A percentile compares a stretch with the other conserved stretches of the same genome.
Conservation (phyloP, 1,140 invertebrate genomes). For the Brachionus calyciflorus region DNA sequence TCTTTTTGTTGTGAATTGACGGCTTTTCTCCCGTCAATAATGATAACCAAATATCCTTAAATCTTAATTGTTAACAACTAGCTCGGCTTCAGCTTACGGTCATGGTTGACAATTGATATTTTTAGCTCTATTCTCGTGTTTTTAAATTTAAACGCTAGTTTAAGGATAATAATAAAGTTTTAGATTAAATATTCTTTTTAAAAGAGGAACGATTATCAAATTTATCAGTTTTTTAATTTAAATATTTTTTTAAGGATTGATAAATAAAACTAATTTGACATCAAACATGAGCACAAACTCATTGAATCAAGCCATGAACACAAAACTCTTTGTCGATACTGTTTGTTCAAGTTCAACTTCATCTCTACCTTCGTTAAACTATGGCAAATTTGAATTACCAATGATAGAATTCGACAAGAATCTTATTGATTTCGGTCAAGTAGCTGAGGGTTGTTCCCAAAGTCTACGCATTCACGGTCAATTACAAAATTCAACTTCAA, state of each 20-base stretch:
- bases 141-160: too few relatives aligned
- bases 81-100: too few relatives aligned
- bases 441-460: constrained; percentile 23
- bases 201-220: too few relatives aligned
- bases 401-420: constrained; percentile 26
- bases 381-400: constrained; percentile 33
- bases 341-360: background rate
- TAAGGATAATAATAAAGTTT: too few relatives aligned
- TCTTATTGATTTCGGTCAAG: constrained; percentile 33
- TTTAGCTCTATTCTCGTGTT: too few relatives aligned
- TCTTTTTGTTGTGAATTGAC: too few relatives aligned
- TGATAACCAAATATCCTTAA: too few relatives aligned
- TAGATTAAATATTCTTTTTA: too few relatives aligned
- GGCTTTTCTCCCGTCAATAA: too few relatives aligned
- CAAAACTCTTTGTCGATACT: background rate
- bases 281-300: constrained; percentile 20
- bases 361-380: background rate
- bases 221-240: too few relatives aligned
- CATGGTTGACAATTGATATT: too few relatives aligned
- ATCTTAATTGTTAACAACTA: too few relatives aligned
- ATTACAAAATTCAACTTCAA: background rate
- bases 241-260: background rate
- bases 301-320: constrained; percentile 22
- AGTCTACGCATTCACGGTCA: background rate
- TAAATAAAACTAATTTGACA: background rate